A percentile compares a stretch with the other conserved stretches of the same genome.
These are phyloP conservation scores for Cheilinus undulatus DNA, from an alignment of 2,113 vertebrate genomes.

Conservation along the genomic window DNA sequence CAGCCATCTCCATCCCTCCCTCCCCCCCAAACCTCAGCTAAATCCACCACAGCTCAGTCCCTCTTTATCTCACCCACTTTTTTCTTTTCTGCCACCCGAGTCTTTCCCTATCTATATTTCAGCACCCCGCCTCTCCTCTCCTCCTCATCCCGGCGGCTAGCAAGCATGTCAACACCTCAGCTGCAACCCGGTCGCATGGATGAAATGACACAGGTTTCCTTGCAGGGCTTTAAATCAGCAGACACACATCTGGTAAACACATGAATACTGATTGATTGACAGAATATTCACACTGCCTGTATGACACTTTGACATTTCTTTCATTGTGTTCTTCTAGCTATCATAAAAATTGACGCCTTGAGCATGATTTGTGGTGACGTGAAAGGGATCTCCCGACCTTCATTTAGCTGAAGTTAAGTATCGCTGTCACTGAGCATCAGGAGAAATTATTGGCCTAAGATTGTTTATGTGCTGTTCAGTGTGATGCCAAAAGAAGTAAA, in stretches of 20 bases:
- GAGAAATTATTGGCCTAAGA: not conserved
- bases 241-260: constrained; percentile 46
- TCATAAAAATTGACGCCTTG: constrained; percentile 15
- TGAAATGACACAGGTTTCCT: constrained; percentile 48
- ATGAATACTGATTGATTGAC: constrained; percentile 31
- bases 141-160: constrained; percentile 14
- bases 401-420: constrained; percentile 23
- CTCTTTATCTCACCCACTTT: constrained; percentile 20
- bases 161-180: constrained; percentile 59
- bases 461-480: constrained; percentile 1
- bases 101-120: constrained; percentile 51
- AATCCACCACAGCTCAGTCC: constrained; percentile 2
- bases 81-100: constrained; percentile 17
- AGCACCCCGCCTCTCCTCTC: constrained; percentile 10
- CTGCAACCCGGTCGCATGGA: constrained; percentile 29
- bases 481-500: constrained; percentile 1
- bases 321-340: constrained; percentile 25
- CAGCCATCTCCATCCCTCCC: not conserved
- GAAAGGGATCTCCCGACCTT: constrained; percentile 18
- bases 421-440: constrained; percentile 13
- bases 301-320: constrained; percentile 38
- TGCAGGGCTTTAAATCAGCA: constrained; percentile 51
- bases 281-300: constrained; percentile 18
- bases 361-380: constrained; percentile 30
- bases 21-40: not conserved